phyloP scores from a whole-genome alignment of 2,797 vertebrate species.

The Pangasius mekongensis region DNA sequence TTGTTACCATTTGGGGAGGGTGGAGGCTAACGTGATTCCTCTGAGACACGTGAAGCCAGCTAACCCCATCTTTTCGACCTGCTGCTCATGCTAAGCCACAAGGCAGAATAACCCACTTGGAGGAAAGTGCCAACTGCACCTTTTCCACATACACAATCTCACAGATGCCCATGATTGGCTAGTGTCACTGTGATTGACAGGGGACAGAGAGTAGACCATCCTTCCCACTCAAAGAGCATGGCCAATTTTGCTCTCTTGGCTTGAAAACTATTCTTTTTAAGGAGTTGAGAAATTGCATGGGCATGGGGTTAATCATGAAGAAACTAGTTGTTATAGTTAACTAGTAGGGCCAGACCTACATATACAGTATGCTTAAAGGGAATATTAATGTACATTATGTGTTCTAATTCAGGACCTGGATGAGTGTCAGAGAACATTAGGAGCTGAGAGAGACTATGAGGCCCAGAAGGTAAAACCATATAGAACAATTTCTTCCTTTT shows the following conservation, averaged over 20 bases:
- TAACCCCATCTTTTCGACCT: background rate
- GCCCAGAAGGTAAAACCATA: slow-evolving; percentile 86
- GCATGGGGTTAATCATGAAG: background rate
- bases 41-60: background rate
- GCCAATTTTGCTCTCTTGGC: background rate
- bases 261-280: background rate
- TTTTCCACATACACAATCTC: background rate
- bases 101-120: background rate
- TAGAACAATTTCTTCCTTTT: background rate
- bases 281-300: too few species aligned
- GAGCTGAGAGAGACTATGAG: slow-evolving; percentile 90
- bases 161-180: background rate
- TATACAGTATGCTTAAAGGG: background rate
- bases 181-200: background rate
- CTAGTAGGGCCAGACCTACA: background rate
- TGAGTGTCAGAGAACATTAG: slow-evolving; percentile 81
- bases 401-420: slow-evolving; percentile 76
- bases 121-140: background rate
- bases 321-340: background rate
- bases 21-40: background rate
- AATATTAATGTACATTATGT: slow-evolving; percentile 5
- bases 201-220: background rate
- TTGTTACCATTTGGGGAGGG: background rate
- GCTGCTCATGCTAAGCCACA: background rate
- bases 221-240: background rate